A percentile compares a stretch with the other conserved stretches of the same genome.
Conservation (phyloP, 2,113 vertebrate species). For the Coracopsis vasa region DNA sequence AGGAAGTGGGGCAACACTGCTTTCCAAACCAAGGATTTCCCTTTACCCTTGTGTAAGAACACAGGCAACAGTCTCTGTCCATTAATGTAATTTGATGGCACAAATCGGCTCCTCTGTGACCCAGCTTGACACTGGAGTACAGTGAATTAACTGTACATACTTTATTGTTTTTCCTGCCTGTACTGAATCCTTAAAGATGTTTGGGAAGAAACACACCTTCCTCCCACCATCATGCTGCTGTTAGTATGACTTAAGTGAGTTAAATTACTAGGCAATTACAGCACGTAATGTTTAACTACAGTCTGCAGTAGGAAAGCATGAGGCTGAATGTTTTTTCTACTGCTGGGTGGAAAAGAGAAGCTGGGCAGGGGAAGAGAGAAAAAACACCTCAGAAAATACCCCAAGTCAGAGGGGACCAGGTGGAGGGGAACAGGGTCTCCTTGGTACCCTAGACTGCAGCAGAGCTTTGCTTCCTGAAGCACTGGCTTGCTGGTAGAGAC, state of each 20-base stretch:
- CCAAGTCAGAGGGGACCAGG: rapidly evolving
- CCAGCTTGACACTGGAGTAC: neutral
- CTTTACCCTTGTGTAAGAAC: neutral
- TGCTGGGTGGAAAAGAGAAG: neutral
- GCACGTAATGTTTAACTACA: neutral
- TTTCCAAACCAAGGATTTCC: neutral
- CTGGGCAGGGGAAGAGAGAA: neutral
- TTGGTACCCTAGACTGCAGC: neutral
- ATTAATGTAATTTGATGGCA: neutral
- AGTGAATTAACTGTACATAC: neutral
- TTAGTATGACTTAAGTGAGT: neutral
- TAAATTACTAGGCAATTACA: neutral
- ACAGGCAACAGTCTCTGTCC: neutral
- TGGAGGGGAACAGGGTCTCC: neutral
- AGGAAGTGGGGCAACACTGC: neutral
- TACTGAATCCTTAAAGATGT: neutral
- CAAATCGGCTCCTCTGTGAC: neutral
- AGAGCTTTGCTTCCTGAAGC: neutral
- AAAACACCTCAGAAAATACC: neutral
- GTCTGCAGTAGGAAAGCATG: rapidly evolving
- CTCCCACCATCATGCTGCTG: neutral
- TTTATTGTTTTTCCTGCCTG: neutral
- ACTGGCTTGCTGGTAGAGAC: neutral
- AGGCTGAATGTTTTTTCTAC: neutral
- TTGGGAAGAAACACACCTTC: neutral